Evolutionary conservation across 2,797 vertebrate genomes (phyloP), one percentile per base, ranked within the genome.

Genomic region (Sebastes diaconus): DNA sequence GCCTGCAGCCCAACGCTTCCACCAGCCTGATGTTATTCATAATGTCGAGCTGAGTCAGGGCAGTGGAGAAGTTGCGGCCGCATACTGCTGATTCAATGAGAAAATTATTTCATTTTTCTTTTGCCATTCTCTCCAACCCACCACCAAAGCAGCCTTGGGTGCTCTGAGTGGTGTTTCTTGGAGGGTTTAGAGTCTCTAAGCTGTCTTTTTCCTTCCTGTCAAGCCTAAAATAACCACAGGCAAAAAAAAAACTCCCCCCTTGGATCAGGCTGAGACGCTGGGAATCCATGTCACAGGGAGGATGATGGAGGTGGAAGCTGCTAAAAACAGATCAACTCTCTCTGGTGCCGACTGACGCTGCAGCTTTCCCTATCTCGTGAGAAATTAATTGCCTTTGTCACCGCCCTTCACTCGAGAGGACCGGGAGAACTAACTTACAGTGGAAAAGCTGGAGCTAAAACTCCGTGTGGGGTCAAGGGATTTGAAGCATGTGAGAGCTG

Each of bases 241-340:
- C 39, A 32, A 63, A 60, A 59, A 59, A 34, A 39, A 39, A 39
- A 3, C 36, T 1, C 46, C 61, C 10, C 54, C 55, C 10, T 63
- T n/a, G 79, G 75, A 81, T 75, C 66, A 22, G 78, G 39, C 79
- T 59, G 80, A 80, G 79, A 60, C 39, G 22, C 24, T 79, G 89
- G 81, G 89, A 89, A 73, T 87, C 75, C 78, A 14, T 88, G 89
- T 88, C 83, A 90, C 74, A 66, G 68, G 57, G 63, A 79, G 52
- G 75, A 83, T 63, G 85, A 90, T 79, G 77, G 77, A 84, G 87
- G 79, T 79, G 80, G 82, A 84, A 77, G 84, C 83, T 59, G 84
- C 90, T 89, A 87, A 87, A 91, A 89, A 85, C 86, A 80, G 87
- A 85, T 65, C 81, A 66, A 57, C 80, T 57, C 84, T 84, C 52